Conservation (phyloP, 2,113 vertebrate genomes). For the Zingel zingel region DNA sequence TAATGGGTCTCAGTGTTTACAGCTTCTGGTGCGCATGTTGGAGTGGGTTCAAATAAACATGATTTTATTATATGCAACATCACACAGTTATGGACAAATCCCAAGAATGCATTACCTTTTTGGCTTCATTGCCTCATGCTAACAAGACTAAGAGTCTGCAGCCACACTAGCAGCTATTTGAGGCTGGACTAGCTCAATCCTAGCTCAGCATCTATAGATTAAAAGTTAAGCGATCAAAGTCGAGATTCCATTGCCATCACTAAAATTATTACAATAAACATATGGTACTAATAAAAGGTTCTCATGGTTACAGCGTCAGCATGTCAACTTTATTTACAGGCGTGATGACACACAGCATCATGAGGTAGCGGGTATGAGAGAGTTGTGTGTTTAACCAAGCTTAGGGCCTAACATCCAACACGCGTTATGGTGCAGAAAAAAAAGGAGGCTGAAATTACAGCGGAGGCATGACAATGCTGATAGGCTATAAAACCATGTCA, state of each 20-base stretch:
- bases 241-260: neutral
- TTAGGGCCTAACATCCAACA: slow-evolving; percentile 60
- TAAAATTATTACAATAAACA: neutral
- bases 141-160: neutral
- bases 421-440: slow-evolving; percentile 76
- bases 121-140: neutral
- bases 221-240: neutral
- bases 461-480: slow-evolving; percentile 73
- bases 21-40: slow-evolving; percentile 41
- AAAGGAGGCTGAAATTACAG: slow-evolving; percentile 66
- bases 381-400: slow-evolving; percentile 74
- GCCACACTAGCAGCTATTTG: neutral
- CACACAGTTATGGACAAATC: neutral
- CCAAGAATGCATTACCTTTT: neutral
- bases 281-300: neutral
- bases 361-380: slow-evolving; percentile 28
- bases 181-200: slow-evolving; percentile 15
- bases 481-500: slow-evolving; percentile 80
- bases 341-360: slow-evolving; percentile 42
- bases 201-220: neutral
- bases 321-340: slow-evolving; percentile 10
- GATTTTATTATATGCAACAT: slow-evolving; percentile 21
- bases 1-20: slow-evolving; percentile 68
- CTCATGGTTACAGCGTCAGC: neutral
- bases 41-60: slow-evolving; percentile 47